Conservation (phyloP, 1,140 invertebrate genomes). For the Anoplophora glabripennis region DNA sequence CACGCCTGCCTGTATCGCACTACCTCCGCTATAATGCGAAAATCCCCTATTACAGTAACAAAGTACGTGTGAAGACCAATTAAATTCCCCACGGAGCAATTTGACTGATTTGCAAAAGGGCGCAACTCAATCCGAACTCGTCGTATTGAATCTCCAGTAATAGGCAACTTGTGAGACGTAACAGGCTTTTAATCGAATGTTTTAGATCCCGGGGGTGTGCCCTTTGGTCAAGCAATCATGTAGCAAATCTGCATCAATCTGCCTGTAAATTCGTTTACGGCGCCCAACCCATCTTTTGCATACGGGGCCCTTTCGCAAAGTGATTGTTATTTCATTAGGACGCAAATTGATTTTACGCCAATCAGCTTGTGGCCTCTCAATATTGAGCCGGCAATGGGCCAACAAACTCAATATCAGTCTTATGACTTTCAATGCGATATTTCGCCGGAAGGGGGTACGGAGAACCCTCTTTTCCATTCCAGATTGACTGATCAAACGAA, state of each 20-base stretch:
- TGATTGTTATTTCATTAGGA: slow-evolving; percentile 27
- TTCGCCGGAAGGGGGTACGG: neutral
- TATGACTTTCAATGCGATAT: slow-evolving; percentile 15
- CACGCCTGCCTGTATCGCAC: too few species aligned
- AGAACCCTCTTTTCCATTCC: neutral
- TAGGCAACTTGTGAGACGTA: slow-evolving; percentile 34
- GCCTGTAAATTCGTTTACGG: slow-evolving; percentile 33
- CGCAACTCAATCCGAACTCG: slow-evolving; percentile 10
- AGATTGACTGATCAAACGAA: neutral
- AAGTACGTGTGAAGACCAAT: neutral
- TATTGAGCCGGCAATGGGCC: slow-evolving; percentile 13
- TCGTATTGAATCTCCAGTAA: slow-evolving; percentile 30
- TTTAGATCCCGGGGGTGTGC: slow-evolving; percentile 38
- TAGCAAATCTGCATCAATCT: slow-evolving; percentile 36
- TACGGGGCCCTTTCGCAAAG: slow-evolving; percentile 10
- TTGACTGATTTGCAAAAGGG: neutral
- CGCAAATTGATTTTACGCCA: slow-evolving; percentile 18
- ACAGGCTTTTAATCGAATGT: slow-evolving; percentile 40
- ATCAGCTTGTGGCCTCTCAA: slow-evolving; percentile 10
- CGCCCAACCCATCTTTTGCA: slow-evolving; percentile 1
- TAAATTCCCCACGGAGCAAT: slow-evolving; percentile 2
- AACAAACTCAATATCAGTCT: slow-evolving; percentile 8
- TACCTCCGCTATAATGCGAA: too few species aligned
- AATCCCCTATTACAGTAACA: too few species aligned
- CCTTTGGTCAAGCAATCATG: slow-evolving; percentile 39